These are phyloP conservation scores for Disparrhopalites patrizii DNA, from an alignment of 2,888 invertebrate species.

Conservation along the genomic window DNA sequence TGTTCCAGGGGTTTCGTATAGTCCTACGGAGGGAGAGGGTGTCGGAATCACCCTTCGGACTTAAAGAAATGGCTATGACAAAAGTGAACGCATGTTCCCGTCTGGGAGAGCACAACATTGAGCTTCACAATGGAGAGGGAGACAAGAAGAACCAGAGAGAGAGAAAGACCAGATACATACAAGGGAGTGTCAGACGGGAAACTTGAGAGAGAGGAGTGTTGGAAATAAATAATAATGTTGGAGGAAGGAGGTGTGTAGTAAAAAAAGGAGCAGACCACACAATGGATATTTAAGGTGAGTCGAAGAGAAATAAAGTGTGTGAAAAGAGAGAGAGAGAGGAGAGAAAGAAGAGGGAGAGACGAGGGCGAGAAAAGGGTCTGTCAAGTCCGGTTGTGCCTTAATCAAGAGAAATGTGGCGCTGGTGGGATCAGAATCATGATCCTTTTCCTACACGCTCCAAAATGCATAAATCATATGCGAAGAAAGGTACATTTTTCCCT, in stretches of 20 bases:
- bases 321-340: neutral
- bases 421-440: slow-evolving; percentile 41
- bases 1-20: no score
- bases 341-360: neutral
- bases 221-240: neutral
- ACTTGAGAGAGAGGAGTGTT: neutral
- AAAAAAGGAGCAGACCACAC: no score
- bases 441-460: slow-evolving; percentile 13
- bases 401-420: slow-evolving; percentile 46
- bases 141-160: no score
- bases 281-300: neutral
- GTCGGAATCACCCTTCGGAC: no score
- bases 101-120: no score
- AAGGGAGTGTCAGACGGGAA: no score
- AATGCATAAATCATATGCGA: slow-evolving; percentile 21
- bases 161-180: no score
- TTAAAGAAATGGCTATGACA: no score
- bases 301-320: slow-evolving; percentile 10
- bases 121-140: neutral
- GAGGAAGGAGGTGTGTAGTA: no score
- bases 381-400: slow-evolving; percentile 42
- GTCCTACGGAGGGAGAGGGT: no score
- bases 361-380: slow-evolving; percentile 36
- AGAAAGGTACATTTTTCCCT: slow-evolving; percentile 13
- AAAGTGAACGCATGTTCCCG: no score